Base-by-base conservation (phyloP, 2,888 invertebrate species). In the Coenonympha glycerion region DNA sequence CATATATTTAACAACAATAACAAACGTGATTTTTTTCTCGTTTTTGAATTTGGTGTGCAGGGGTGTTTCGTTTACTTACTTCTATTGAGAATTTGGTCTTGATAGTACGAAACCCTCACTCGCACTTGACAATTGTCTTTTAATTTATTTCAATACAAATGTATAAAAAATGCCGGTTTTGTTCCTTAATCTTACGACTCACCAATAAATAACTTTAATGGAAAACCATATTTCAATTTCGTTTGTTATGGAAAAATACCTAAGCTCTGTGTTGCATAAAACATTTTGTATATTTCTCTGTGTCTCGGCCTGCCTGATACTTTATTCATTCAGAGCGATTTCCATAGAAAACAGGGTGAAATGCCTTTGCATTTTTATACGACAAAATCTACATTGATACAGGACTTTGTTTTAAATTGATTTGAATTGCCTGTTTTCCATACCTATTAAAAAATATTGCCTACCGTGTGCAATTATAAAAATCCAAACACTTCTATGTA, bases 271-370 rank as follows among this genome's bases (percentile, higher is more conserved):
- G 46, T 49, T 50, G 30, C 57, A 66, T 59, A 58, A 62, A 69
- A 68, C 61, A 26, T 50, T 50, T 50, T 31, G 26, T 34, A 16
- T 50, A 49, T 68, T 63, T 65, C 21, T 44, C 21, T 44, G 62
- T 61, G 45, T 36, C 26, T 49, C 19, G 9, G 22, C 57, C 64
- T 66, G 22, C 57, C 64, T 66, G 65, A 74, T 73, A 73, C 68
- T 71, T 78, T 77, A 81, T 81, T 78, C 76, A 78, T 78, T 75
- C 73, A 58, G 58, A 61, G 56, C 69, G 68, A 79, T 79, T 77
- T 76, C 71, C 76, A 77, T 79, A 72, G 68, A 69, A 71, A 74
- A 73, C 71, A 70, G 68, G 67, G 69, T 68, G 65, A 67, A 68
- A 68, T 65, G 54, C 67, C 69, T 79, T 76, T 76, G 73, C 76